Evolutionary conservation across 2,888 invertebrate genomes (phyloP).

Genomic region (Hypercompe scribonia): DNA sequence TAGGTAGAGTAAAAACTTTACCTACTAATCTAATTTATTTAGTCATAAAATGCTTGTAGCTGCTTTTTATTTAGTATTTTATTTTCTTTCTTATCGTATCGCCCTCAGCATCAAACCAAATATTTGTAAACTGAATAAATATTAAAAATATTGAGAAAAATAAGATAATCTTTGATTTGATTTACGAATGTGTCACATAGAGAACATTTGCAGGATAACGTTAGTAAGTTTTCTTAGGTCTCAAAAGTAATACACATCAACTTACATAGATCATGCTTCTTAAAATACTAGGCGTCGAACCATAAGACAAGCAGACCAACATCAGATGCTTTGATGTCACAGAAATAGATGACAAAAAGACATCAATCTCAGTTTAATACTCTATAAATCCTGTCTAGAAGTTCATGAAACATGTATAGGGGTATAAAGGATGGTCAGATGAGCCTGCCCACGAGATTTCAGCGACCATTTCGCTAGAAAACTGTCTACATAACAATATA

Average conservation of each 20-base stretch:
- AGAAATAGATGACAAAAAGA: constrained; percentile 29
- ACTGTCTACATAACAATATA: neutral
- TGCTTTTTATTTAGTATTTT: no score
- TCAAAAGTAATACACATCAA: neutral
- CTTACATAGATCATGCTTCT: neutral
- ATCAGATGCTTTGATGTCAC: constrained; percentile 19
- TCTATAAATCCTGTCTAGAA: constrained; percentile 23
- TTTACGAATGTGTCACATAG: neutral
- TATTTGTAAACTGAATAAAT: neutral
- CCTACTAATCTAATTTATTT: no score
- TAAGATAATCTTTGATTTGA: neutral
- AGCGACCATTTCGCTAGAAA: neutral
- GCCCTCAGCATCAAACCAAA: no score
- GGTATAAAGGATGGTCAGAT: neutral
- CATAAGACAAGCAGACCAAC: constrained; percentile 4
- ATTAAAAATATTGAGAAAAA: no score
- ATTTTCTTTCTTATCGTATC: no score
- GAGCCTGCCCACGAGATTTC: neutral
- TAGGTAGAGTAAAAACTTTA: no score
- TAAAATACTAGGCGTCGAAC: neutral
- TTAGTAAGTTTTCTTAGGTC: neutral
- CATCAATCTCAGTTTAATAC: constrained; percentile 36
- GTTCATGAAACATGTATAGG: constrained; percentile 26
- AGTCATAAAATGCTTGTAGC: no score
- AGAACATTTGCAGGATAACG: neutral